Percentiles rank a stretch among this genome's conserved stretches.
These are phyloP conservation scores for Tychaedon coryphoeus DNA, from an alignment of 2,113 vertebrate genomes.

Conservation along the genomic window DNA sequence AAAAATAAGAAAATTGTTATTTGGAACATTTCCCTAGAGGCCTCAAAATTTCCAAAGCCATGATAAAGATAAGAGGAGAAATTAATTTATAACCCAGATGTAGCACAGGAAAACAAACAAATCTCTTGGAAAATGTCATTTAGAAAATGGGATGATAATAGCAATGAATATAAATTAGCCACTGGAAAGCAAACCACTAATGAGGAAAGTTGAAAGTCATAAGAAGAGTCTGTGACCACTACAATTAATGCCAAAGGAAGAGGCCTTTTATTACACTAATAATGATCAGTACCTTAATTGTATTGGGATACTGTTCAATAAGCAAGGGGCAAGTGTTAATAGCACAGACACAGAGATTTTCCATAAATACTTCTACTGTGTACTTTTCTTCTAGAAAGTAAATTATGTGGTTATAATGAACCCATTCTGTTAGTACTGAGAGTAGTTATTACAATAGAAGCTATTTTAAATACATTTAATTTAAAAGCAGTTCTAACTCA, in stretches of 20 bases:
- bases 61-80: not conserved
- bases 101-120: not conserved
- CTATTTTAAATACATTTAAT: not conserved
- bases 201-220: not conserved
- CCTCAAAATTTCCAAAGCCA: not conserved
- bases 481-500: not conserved
- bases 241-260: not conserved
- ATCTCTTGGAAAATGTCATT: not conserved
- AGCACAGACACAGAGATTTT: not conserved
- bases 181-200: not conserved
- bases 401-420: not conserved
- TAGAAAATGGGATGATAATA: conserved; percentile 15
- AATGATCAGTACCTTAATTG: not conserved
- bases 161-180: not conserved
- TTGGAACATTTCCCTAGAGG: not conserved
- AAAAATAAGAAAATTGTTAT: not conserved
- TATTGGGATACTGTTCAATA: not conserved
- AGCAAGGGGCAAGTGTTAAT: not conserved
- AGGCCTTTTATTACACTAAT: not conserved
- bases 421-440: not conserved
- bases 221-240: not conserved
- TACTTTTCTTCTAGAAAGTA: not conserved
- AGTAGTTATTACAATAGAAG: not conserved
- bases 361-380: not conserved
- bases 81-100: not conserved